Evolutionary conservation across 2,888 invertebrate species (phyloP), one percentile per base, ranked within the genome.

Genomic region (Melanostoma mellinum): DNA sequence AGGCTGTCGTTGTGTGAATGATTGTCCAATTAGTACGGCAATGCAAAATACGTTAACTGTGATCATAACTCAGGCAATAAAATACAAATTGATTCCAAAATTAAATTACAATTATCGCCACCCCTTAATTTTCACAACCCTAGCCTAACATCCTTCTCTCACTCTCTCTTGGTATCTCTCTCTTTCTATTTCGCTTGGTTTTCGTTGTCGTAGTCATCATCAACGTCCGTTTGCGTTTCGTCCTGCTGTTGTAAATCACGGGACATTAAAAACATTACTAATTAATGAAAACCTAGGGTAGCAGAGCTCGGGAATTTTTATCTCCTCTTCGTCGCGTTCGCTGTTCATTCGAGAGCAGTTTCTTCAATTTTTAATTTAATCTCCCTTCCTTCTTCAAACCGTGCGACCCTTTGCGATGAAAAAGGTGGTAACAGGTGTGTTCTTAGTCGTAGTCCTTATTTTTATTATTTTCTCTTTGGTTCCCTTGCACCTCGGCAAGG

Each of bases 341-440:
- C n/a, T 48, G 74, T 60, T 55, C 76, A 72, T 67, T 74, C 71
- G 55, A 58, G 69, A 56, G 76, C 78, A 79, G 74, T 65, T 79
- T 74, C 78, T 84, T 84, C 71, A 84, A 75, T 84, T 84, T 84
- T 84, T 84, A 84, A 84, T 84, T 84, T 79, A 74, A 71, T 42
- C 74, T 79, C 81, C 84, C 63, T 8, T 10, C 3, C 63, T 61
- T 38, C 32, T 42, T 46, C 77, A 35, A 42, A 52, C 68, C 61
- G 50, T 46, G 0, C 9, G 33, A 50, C 58, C 44, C 68, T 40
- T 38, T 9, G n/a, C n/a, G 6, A 10, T 10, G 10, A 32, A 55
- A 69, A 69, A 68, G 69, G 75, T 58, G 79, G 79, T 79, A 84
- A 84, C 84, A 84, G 84, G 84, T 84, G 84, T 67, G 65, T 60